Conservation (phyloP, 2,888 invertebrate species). For the Tenthredo mesomela region DNA sequence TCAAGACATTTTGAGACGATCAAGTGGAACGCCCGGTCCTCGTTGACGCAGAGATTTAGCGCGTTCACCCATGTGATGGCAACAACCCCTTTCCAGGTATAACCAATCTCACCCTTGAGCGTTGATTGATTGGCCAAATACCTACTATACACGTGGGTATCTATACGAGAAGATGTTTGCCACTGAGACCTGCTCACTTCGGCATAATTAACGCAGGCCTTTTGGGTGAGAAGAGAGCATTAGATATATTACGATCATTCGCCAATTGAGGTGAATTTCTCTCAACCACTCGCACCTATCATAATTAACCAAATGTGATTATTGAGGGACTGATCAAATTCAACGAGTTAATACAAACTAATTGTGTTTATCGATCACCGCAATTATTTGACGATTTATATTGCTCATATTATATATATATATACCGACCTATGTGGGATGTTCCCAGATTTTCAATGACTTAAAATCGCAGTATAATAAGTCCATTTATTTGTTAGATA, state of each 20-base stretch:
- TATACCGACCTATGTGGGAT: too few species aligned
- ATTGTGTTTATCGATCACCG: neutral
- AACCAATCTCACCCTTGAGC: slow-evolving; percentile 39
- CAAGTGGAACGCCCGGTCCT: neutral
- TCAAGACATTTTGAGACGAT: slow-evolving; percentile 39
- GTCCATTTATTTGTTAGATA: neutral
- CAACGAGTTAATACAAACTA: neutral
- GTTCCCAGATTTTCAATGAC: neutral
- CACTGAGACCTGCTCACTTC: neutral
- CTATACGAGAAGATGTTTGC: slow-evolving; percentile 9
- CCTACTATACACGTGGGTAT: neutral
- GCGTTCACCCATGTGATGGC: slow-evolving; percentile 33
- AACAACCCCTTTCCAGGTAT: neutral
- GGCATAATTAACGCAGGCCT: neutral
- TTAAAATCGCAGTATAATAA: neutral
- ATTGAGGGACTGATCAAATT: neutral
- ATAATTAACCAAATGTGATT: neutral
- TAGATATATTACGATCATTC: neutral
- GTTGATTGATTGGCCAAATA: slow-evolving; percentile 43
- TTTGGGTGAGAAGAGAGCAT: neutral
- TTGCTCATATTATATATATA: neutral
- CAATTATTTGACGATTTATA: neutral
- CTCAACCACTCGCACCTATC: neutral
- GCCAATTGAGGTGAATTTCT: neutral
- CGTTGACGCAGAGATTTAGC: slow-evolving; percentile 35